Percentiles rank a stretch among this genome's conserved stretches.
Conservation (phyloP, 2,888 invertebrate species). For the Hipparchia sbordonii region DNA sequence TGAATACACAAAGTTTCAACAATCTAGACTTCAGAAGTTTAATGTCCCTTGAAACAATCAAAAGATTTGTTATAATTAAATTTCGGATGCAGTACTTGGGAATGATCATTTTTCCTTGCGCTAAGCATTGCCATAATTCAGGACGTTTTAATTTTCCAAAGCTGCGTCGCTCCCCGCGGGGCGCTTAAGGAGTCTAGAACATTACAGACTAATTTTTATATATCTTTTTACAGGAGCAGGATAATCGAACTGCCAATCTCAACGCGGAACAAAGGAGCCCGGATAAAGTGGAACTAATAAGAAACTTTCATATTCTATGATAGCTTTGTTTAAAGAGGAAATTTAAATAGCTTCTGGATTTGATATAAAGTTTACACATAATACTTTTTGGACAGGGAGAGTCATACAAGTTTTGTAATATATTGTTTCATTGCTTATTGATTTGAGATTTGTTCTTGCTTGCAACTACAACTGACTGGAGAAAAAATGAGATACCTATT, state of each 20-base stretch:
- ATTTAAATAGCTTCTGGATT: slow-evolving; percentile 25
- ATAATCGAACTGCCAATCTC: slow-evolving; percentile 82
- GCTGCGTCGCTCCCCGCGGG: slow-evolving; percentile 61
- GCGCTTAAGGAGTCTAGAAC: slow-evolving; percentile 75
- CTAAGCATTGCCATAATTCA: slow-evolving; percentile 63
- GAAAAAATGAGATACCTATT: too few relatives aligned
- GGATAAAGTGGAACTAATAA: slow-evolving; percentile 57
- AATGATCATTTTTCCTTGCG: slow-evolving; percentile 60
- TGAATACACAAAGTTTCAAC: slow-evolving; percentile 2
- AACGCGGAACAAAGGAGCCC: slow-evolving; percentile 63
- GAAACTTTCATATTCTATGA: slow-evolving; percentile 53
- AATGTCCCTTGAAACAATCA: slow-evolving; percentile 18
- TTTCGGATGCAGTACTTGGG: slow-evolving; percentile 44
- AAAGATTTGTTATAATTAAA: slow-evolving; percentile 39
- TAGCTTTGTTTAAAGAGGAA: slow-evolving; percentile 24
- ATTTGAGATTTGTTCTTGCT: background rate
- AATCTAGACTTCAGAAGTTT: slow-evolving; percentile 23
- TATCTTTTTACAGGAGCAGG: slow-evolving; percentile 69
- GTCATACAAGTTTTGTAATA: background rate
- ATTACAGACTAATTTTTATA: slow-evolving; percentile 76
- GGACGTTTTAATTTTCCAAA: slow-evolving; percentile 68
- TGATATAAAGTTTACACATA: background rate
- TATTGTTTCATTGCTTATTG: background rate
- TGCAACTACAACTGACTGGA: too few relatives aligned
- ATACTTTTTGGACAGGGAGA: background rate